Base-by-base conservation (phyloP, 2,888 invertebrate genomes). In the Galerucella nymphaeae region DNA sequence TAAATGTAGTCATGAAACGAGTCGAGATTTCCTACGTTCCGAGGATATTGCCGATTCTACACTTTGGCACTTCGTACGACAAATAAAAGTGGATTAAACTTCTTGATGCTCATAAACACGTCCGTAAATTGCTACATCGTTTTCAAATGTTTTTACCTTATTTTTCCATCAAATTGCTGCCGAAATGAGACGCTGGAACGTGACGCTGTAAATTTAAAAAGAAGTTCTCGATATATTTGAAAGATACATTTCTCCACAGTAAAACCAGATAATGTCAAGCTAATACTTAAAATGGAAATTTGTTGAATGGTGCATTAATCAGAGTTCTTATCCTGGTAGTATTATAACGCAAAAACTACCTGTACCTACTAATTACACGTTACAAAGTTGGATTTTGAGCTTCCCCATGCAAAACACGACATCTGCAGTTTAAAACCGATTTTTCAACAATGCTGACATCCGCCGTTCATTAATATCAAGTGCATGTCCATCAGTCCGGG, bases 71-170 rank as follows among this genome's bases (percentile, higher is more conserved):
- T 73, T 77, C 72, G 72, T 73, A 75, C 78, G 76, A 77, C 77
- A 77, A 78, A 79, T 78, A 77, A 78, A 77, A 75, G 74, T 67
- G 77, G 78, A 79, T 79, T 77, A 78, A 62, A 77, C 72, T 75
- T 74, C 74, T 70, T 66, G 74, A 67, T 74, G 66, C 67, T 69
- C 75, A 72, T 76, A 75, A 77, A 76, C 76, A 75, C 75, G 76
- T 75, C 67, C 72, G 64, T 73, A 75, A 71, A 74, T 66, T 50
- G 65, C 75, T 65, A 62, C 73, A 70, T 62, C 75, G 58, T 73
- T 74, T 76, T 73, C 70, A 73, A 70, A 74, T 66, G 71, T 59
- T 64, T 70, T 45, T 48, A 73, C 68, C 69, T 71, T 57, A 57
- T 45, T 38, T 67, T 62, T 18, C 3, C 41, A 16, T 62, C 42